Evolutionary conservation across 2,888 invertebrate genomes (phyloP).

Genomic region (Ctenicera cuprea): DNA sequence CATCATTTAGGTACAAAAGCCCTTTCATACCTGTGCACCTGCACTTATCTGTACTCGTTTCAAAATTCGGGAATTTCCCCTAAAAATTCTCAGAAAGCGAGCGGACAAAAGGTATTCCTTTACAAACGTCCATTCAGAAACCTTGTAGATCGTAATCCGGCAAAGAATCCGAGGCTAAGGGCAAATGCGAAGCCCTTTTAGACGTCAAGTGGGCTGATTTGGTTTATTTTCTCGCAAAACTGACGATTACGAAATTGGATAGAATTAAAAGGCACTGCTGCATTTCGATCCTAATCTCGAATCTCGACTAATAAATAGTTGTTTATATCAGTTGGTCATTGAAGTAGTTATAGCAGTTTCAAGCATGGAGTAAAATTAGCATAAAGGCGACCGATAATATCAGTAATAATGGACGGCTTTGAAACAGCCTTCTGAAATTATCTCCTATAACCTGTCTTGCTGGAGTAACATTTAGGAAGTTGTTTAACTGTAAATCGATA

Average conservation of each 20-base stretch:
- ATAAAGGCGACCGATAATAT: conserved; percentile 39
- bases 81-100: conserved; percentile 45
- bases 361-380: conserved; percentile 38
- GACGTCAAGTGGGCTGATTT: conserved; percentile 35
- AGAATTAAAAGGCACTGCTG: conserved; percentile 18
- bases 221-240: not conserved
- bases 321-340: conserved; percentile 27
- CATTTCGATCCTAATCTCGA: conserved; percentile 36
- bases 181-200: conserved; percentile 13
- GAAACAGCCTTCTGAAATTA: conserved; percentile 40
- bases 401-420: conserved; percentile 37
- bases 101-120: conserved; percentile 52
- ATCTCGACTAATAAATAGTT: conserved; percentile 30
- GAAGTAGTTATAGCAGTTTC: conserved; percentile 35
- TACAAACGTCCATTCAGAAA: conserved; percentile 44
- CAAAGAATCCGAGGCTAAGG: conserved; percentile 30
- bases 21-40: conserved; percentile 41
- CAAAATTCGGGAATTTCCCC: conserved; percentile 45
- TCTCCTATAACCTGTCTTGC: conserved; percentile 42
- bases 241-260: not conserved
- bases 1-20: not conserved
- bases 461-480: conserved; percentile 35
- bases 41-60: conserved; percentile 44
- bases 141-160: conserved; percentile 43
- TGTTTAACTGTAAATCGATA: conserved; percentile 46